Evolutionary conservation across 2,888 invertebrate genomes (phyloP).

Genomic region (Pyralis farinalis): DNA sequence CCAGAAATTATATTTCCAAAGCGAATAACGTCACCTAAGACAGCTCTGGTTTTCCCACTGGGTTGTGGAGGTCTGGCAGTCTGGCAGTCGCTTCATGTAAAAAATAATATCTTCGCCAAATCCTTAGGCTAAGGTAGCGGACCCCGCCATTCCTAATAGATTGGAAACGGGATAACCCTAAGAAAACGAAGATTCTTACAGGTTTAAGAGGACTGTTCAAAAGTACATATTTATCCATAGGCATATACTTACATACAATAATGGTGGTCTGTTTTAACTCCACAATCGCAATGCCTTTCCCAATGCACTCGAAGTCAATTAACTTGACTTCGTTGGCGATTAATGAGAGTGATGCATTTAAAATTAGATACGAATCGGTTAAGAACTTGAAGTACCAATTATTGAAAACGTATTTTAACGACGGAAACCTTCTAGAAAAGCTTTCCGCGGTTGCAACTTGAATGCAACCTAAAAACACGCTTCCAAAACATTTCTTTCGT

Average conservation of each 20-base stretch:
- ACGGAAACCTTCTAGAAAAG: conserved; percentile 1
- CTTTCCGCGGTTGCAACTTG: conserved; percentile 1
- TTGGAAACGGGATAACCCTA: too few relatives aligned
- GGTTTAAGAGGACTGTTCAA: too few relatives aligned
- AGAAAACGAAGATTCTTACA: too few relatives aligned
- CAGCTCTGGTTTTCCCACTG: too few relatives aligned
- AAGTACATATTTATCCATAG: too few relatives aligned
- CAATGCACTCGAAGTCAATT: conserved; percentile 63
- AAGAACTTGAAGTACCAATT: conserved; percentile 13
- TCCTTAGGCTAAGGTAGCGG: too few relatives aligned
- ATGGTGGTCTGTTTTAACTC: conserved; percentile 2
- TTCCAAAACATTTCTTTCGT: conserved; percentile 42
- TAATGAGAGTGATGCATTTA: conserved; percentile 38
- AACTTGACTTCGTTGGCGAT: conserved; percentile 36
- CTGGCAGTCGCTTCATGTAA: too few relatives aligned
- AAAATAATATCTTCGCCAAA: too few relatives aligned
- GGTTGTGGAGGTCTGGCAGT: too few relatives aligned
- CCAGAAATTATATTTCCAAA: too few relatives aligned
- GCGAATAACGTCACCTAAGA: too few relatives aligned
- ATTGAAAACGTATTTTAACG: conserved; percentile 3
- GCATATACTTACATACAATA: not conserved
- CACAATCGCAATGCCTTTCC: conserved; percentile 8
- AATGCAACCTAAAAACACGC: conserved; percentile 53
- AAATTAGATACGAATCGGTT: conserved; percentile 26
- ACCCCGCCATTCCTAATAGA: too few relatives aligned